Evolutionary conservation across 2,113 vertebrate species (phyloP).

Genomic region (Laticauda colubrina): DNA sequence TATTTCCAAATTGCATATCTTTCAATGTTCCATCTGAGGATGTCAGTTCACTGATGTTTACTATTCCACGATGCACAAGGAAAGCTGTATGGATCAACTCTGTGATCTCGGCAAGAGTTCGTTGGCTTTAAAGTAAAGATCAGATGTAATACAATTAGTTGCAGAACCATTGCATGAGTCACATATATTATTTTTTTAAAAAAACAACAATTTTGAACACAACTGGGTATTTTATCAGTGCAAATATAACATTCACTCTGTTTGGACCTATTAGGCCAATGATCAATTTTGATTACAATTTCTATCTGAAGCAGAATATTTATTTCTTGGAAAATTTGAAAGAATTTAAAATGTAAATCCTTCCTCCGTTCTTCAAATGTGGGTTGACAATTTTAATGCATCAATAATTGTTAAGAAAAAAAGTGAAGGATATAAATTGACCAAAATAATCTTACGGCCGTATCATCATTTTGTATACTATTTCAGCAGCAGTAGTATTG

Average conservation of each 20-base stretch:
- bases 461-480: not conserved
- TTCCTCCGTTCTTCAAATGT: not conserved
- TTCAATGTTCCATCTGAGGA: constrained; percentile 88
- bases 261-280: not conserved
- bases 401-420: not conserved
- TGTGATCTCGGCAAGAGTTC: constrained; percentile 94
- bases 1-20: constrained; percentile 98
- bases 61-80: constrained; percentile 94
- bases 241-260: not conserved
- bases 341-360: not conserved
- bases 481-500: not conserved
- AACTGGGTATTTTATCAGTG: not conserved
- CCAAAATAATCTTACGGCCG: not conserved
- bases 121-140: constrained; percentile 78
- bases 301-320: not conserved
- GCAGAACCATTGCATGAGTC: not conserved
- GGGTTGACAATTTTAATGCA: not conserved
- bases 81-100: constrained; percentile 97
- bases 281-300: not conserved
- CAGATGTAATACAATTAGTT: constrained; percentile 35
- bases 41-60: constrained; percentile 87
- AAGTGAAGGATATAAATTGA: not conserved
- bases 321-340: not conserved
- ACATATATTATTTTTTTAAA: not conserved
- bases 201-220: not conserved